Evolutionary conservation across 92 coral and sea anemone genomes (phyloP), one percentile per base, ranked within the genome.

Genomic region (Umimayanthus chanpuru): DNA sequence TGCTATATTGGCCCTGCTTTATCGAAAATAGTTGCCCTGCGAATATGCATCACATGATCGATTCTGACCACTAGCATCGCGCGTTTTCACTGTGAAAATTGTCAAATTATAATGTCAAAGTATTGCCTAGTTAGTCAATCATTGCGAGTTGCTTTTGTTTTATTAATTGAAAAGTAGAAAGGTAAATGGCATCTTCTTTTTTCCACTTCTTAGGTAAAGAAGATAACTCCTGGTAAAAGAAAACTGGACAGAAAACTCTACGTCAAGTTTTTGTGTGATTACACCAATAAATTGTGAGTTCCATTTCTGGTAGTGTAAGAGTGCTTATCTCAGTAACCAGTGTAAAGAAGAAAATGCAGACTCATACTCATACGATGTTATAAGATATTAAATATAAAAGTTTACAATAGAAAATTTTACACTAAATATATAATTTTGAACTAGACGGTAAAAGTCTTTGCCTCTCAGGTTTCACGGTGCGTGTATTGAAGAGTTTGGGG

Each of bases 181-280:
- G 40, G 29, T 30, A 11, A 2, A 53, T 14, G 11, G 58, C n/a
- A 12, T 65, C 71, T 72, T 30, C 5, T 28, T 81, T 55, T 16
- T 61, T 81, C 38, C 11, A 21, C 18, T 61, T 21, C 36, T 0
- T 39, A 65, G 85, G 74, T 81, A 9, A 81, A 81, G 44, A 81
- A 26, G 56, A 61, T 81, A 38, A 21, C 85, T 18, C 21, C 23
- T 2, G 56, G 38, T 21, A 61, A 81, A 44, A 39, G 73, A 12
- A 61, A 61, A 30, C n/a, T 29, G 30, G 50, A 81, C 15, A 81
- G 18, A n/a, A 81, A 81, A 23, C 65, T 61, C 9, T 81, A 18
- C n/a, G 36, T 81, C 56, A 64, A 81, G 75, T 81, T 81, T 38
- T 43, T 81, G 14, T 81, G 50, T 29, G 74, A 81, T 58, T 23